Conservation (phyloP, 2,113 vertebrate genomes). For the Verasper variegatus region DNA sequence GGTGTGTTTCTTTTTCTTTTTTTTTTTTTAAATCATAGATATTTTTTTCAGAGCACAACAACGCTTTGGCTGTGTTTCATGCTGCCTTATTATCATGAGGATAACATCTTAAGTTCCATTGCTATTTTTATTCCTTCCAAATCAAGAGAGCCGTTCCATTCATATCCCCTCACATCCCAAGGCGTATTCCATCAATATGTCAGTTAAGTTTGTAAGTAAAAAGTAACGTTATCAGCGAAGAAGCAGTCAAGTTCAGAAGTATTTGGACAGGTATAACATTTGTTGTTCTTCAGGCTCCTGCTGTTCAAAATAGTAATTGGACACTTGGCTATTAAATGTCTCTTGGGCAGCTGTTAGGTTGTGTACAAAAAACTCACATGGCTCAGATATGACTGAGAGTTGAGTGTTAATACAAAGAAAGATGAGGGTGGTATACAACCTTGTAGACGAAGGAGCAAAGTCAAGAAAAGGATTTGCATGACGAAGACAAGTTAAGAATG, state of each 20-base stretch:
- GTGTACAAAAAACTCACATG: not conserved
- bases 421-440: not conserved
- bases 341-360: not conserved
- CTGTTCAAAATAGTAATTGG: not conserved
- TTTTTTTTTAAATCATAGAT: too few species aligned
- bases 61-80: constrained; percentile 31
- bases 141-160: constrained; percentile 34
- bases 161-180: not conserved
- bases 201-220: constrained; percentile 6
- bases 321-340: not conserved
- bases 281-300: not conserved
- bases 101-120: constrained; percentile 21
- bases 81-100: constrained; percentile 29
- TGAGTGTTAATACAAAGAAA: not conserved
- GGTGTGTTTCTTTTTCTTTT: too few species aligned
- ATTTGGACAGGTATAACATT: not conserved
- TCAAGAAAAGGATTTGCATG: too few species aligned
- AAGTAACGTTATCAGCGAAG: not conserved
- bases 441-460: too few species aligned
- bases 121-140: constrained; percentile 31
- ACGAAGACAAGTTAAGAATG: not conserved
- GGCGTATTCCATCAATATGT: constrained; percentile 11
- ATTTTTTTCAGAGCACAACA: constrained; percentile 5
- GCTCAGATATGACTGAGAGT: not conserved
- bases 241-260: not conserved